phyloP scores from a whole-genome alignment of 2,113 vertebrate species.

The Phrynosoma blainvillii region DNA sequence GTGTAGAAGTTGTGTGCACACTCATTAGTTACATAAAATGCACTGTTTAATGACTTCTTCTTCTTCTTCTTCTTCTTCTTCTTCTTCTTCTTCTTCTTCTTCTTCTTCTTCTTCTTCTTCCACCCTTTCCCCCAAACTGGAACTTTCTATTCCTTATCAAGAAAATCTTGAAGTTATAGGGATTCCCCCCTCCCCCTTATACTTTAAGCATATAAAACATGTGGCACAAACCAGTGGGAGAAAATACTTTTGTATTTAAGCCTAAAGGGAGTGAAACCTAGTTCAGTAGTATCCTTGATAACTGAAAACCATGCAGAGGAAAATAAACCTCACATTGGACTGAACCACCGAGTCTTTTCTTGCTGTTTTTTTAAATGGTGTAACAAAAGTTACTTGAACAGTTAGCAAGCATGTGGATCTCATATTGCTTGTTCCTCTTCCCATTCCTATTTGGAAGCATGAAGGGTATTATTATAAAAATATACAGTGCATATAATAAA shows the following conservation, averaged over 20 bases:
- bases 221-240: constrained; percentile 3
- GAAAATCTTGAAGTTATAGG: not conserved
- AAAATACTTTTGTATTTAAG: not conserved
- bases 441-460: not conserved
- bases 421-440: not conserved
- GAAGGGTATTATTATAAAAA: not conserved
- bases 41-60: rapidly evolving
- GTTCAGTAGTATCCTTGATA: not conserved
- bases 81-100: too few species aligned
- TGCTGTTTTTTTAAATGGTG: not conserved
- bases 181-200: not conserved
- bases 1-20: not conserved
- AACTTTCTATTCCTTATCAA: not conserved
- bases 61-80: too few species aligned
- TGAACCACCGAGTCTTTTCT: not conserved
- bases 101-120: too few species aligned
- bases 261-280: not conserved
- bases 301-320: not conserved
- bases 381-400: not conserved
- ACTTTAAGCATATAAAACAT: constrained; percentile 24
- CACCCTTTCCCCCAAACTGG: too few species aligned
- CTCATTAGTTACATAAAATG: not conserved
- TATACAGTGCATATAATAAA: not conserved
- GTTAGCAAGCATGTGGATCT: not conserved
- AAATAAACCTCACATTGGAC: not conserved